Base-by-base conservation (phyloP, 2,113 vertebrate genomes). In the Turdus rufiventris region DNA sequence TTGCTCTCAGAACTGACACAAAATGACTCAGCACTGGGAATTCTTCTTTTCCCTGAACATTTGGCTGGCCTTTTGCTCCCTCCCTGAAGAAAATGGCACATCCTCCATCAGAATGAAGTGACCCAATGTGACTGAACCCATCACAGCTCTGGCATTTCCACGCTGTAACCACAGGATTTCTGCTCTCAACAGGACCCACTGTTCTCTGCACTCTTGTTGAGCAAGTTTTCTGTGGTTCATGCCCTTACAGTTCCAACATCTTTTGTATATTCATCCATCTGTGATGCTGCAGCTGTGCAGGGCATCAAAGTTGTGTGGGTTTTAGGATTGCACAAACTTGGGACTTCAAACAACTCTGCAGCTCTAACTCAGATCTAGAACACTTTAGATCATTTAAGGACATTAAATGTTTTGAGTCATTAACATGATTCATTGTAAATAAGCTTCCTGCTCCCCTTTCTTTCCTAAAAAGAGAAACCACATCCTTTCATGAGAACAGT, bases 401-500 rank as follows among this genome's bases (percentile, higher is more conserved):
- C 60, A 70, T 89, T 63, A 79, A 89, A 31, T 78, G 40, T 21
- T 92, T 83, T 54, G 26, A 73, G 50, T 62, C 61, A 50, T 86
- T 90, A 91, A 56, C 38, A 81, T 18, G 70, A 77, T 54, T 93
- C 73, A 43, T 13, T 43, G 45, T 21, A 79, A 94, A 72, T 66
- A 23, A 96, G 42, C 26, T 82, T 74, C 40, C 56, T 74, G 20
- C 43, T 92, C 34, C 38, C 33, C 26, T 89, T 90, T 66, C n/a
- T 81, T 95, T 74, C 53, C 70, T 65, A 34, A 81, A 91, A 85
- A 70, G 36, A 50, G 43, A 95, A 93, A 65, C 47, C 74, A 71
- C 77, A 42, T 48, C 34, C 43, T 93, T 33, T 79, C 91, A 91
- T 88, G 20, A 50, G n/a, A 68, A 6, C 12, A 72, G 16, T 14